Evolutionary conservation across 2,888 invertebrate genomes (phyloP), one percentile per base, ranked within the genome.

Genomic region (Watsonalla binaria): DNA sequence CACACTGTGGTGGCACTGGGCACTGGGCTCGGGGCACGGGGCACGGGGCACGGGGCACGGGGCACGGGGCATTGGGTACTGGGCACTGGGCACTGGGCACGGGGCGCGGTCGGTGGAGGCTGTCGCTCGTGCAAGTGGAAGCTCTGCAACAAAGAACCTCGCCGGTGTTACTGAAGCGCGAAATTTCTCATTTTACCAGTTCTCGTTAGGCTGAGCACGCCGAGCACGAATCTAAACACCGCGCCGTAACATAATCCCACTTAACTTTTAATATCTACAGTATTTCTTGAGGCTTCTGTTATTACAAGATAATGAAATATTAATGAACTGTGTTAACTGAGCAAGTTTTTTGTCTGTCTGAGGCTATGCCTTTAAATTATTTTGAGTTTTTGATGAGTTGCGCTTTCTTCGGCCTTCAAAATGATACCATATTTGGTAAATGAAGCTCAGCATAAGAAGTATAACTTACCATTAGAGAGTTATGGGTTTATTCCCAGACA

Each of bases 161-260:
- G 61, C 51, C 53, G 50, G 60, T 57, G 60, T 68, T 65, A 67
- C 61, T 65, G 69, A 71, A 65, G 60, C 71, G 63, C 68, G 65
- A 74, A 72, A 72, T 74, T 74, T 74, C 71, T 75, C 74, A 72
- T 75, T 73, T 65, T 50, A 57, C 50, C 57, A 58, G 52, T 54
- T 60, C 61, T 66, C 63, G 66, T 59, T 53, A 61, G 61, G 60
- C 52, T 55, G 57, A 60, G 51, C 54, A 53, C 53, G 45, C 46
- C 13, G 52, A 47, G 51, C 52, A 54, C 39, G 46, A 46, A 51
- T 46, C 45, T 46, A 53, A 45, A 48, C 46, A 54, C 54, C 37
- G 46, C 47, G 14, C 48, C 37, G 8, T 48, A 51, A 55, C 46
- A 51, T 47, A 54, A 57, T 55, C 11, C 45, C 37, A 47, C 52